Evolutionary conservation across 1,140 invertebrate genomes (phyloP), one percentile per base, ranked within the genome.

Genomic region (Uloborus diversus): DNA sequence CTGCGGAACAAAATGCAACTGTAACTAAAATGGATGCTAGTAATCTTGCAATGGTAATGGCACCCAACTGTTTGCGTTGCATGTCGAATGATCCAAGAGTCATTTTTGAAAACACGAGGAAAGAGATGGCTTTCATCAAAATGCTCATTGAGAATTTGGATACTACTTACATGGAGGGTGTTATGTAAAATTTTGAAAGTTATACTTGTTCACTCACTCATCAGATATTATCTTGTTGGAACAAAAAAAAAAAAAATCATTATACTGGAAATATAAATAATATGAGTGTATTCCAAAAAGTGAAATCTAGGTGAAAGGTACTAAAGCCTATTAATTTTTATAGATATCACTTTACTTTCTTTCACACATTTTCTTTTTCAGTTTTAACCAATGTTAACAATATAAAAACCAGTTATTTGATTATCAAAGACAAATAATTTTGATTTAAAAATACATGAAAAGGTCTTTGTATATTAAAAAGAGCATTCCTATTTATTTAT

Each of bases 11-110:
- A 85, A 95, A 98, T 84, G 95, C 96, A 37, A 91, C 90, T 82
- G 91, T 94, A 82, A 99, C 97, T 33, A 99, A 99, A 89, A 99
- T 99, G 97, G 96, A 99, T 88, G 95, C 96, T 0, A 96, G 94
- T 68, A 99, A 99, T 88, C 88, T 99, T 76, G 96, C 96, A 3
- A 98, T 99, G 96, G 96, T 99, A 57, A 98, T 99, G 92, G 96
- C 97, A 0, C 97, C 97, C 1, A 99, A 99, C 88, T 96, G 96
- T 86, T 89, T 99, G 79, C 91, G 96, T 33, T 98, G 96, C 87
- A 96, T 93, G 82, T 96, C 95, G 51, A 92, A 95, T 83, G 96
- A 98, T 88, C 96, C 96, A 5, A 90, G 93, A 75, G 91, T 97
- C 66, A 98, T 99, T 84, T 92, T 98, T 84, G 96, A 99, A 85